Base-by-base conservation (phyloP, 2,888 invertebrate species). In the Troglohyphantes excavatus region DNA sequence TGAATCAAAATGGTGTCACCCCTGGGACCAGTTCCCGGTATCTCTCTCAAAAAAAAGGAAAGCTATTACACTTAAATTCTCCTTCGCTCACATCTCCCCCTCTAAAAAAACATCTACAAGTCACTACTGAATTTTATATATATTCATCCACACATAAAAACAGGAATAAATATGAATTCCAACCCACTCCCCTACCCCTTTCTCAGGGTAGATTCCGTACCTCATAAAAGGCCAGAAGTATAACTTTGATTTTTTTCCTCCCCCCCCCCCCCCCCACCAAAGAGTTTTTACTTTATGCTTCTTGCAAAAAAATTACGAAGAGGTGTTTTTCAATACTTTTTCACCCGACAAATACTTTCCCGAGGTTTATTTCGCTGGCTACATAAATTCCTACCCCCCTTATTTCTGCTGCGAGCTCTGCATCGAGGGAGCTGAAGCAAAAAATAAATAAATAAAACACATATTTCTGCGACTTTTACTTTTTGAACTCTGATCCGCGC, bases 1-100 rank as follows among this genome's bases (percentile, higher is more conserved):
- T 73, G 73, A 83, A 83, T 83, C 72, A 83, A 83, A 73, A 43
- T 73, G 72, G 73, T 27, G 29, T 27, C 65, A 63, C 83, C 19
- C 83, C 2, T 0, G 83, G 65, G 83, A 63, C 83, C 65, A 65
- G 27, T 63, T 63, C 26, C 72, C 21, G 43, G 26, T 63, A 65
- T 27, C 39, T 39, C 27, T 59, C 59, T 59, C 29, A 63, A 82
- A 72, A 65, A 33, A 65, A 63, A n/a, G 39, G 46, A 53, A 26
- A 11, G 29, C 39, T 23, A 78, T 43, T 23, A 79, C 43, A 67
- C 46, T 19, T 43, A 79, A 72, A 76, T 27, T 76, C 26, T 59
- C 13, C 23, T 19, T 61, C 13, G 13, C 17, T n/a, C n/a, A 17
- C 5, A 27, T 33, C 3, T 61, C 21, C 39, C 2, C 53, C 19